phyloP scores from a whole-genome alignment of 1,140 invertebrate genomes.

The Cyclina sinensis region DNA sequence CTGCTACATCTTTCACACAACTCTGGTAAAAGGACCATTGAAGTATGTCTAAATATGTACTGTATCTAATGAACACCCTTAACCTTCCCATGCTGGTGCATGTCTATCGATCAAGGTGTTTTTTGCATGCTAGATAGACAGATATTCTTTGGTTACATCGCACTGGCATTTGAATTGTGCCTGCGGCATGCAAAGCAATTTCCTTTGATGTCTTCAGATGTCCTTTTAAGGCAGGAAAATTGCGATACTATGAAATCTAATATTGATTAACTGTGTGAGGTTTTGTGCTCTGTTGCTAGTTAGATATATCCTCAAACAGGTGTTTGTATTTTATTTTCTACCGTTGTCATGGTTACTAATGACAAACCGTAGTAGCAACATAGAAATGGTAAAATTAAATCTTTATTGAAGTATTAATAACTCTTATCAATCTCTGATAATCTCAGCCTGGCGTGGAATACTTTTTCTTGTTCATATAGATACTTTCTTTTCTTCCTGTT shows the following conservation, averaged over 20 bases:
- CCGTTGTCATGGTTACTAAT: conserved; percentile 37
- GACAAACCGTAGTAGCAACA: conserved; percentile 15
- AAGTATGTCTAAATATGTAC: not conserved
- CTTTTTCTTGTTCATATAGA: no score
- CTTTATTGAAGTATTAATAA: not conserved
- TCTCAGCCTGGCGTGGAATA: no score
- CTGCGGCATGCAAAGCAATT: not conserved
- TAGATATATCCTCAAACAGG: conserved; percentile 25
- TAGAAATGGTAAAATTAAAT: not conserved
- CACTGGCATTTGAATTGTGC: not conserved
- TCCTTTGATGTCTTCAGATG: conserved; percentile 36
- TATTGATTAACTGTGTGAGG: conserved; percentile 34
- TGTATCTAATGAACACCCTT: not conserved
- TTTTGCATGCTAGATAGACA: not conserved
- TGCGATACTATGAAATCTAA: not conserved
- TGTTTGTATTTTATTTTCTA: conserved; percentile 36
- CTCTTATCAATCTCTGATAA: not conserved
- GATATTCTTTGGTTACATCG: not conserved
- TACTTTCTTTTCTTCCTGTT: no score
- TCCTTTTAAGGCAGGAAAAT: conserved; percentile 38
- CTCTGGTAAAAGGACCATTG: not conserved
- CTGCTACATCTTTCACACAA: no score
- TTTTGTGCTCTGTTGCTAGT: not conserved
- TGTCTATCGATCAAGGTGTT: not conserved
- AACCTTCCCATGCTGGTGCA: conserved; percentile 6